A percentile compares a stretch with the other conserved stretches of the same genome.
Conservation (phyloP, 2,888 invertebrate species). For the Endotricha flammealis region DNA sequence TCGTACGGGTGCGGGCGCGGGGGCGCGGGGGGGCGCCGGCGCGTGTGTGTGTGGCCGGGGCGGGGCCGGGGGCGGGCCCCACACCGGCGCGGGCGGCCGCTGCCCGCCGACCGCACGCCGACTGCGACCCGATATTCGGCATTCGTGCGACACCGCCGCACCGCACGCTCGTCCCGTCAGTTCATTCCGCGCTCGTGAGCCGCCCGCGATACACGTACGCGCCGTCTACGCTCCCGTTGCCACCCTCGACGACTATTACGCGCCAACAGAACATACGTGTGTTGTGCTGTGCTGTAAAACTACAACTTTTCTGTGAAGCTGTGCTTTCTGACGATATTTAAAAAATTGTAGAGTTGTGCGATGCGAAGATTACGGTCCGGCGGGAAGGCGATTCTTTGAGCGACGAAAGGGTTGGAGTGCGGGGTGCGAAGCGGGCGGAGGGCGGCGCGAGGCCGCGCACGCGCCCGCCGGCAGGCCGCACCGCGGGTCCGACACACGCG, state of each 20-base stretch:
- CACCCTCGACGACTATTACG: conserved; percentile 29
- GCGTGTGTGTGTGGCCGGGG: conserved; percentile 47
- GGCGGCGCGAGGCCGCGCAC: conserved; percentile 64
- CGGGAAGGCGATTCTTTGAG: conserved; percentile 57
- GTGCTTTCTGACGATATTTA: conserved; percentile 31
- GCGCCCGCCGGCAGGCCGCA: conserved; percentile 48
- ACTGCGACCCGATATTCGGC: conserved; percentile 41
- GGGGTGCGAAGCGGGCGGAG: conserved; percentile 59
- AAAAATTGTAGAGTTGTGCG: conserved; percentile 38
- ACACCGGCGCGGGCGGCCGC: conserved; percentile 46
- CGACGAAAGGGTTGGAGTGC: conserved; percentile 67
- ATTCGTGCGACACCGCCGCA: conserved; percentile 59
- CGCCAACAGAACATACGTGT: conserved; percentile 29
- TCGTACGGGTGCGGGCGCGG: conserved; percentile 38
- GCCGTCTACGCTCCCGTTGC: conserved; percentile 33
- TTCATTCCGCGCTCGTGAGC: conserved; percentile 54
- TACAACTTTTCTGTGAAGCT: conserved; percentile 39
- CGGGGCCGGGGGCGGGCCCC: conserved; percentile 61
- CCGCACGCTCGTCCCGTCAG: conserved; percentile 45
- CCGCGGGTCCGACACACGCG: conserved; percentile 52
- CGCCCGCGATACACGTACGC: conserved; percentile 58
- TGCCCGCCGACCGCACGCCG: conserved; percentile 49
- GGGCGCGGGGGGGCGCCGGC: conserved; percentile 33
- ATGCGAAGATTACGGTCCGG: conserved; percentile 56
- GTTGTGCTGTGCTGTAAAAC: conserved; percentile 47